Conservation (phyloP, 2,113 vertebrate genomes). For the Zosterops hypoxanthus region DNA sequence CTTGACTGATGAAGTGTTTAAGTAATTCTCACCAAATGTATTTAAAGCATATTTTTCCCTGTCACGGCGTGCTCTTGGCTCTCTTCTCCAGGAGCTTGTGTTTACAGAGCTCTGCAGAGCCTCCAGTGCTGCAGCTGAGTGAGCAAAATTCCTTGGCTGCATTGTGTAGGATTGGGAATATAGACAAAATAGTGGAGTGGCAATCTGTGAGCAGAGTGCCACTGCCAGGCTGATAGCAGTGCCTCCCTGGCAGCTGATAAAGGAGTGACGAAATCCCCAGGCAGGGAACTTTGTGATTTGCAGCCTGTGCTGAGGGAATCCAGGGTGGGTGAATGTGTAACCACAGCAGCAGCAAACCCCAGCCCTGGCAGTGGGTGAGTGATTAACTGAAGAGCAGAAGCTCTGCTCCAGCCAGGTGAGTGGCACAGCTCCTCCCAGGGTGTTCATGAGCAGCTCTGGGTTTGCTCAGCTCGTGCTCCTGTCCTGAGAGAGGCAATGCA, state of each 20-base stretch:
- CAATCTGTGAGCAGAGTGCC: constrained; percentile 26
- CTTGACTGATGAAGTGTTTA: constrained; percentile 58
- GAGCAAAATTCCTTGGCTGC: constrained; percentile 50
- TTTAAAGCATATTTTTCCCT: constrained; percentile 31
- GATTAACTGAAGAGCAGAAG: background rate
- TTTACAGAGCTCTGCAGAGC: constrained; percentile 48
- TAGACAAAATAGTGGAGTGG: constrained; percentile 59
- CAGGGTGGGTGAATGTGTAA: constrained; percentile 4
- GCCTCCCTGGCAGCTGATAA: constrained; percentile 20
- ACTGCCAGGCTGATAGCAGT: background rate
- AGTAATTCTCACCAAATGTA: constrained; percentile 16
- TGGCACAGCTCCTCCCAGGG: background rate
- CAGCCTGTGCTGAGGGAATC: background rate
- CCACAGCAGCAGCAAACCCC: background rate
- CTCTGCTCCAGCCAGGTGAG: background rate
- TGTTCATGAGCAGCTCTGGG: background rate
- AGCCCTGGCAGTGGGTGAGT: background rate
- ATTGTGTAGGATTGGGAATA: background rate
- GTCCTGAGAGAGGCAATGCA: background rate
- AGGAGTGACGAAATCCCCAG: background rate
- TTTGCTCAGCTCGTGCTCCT: background rate
- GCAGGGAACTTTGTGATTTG: background rate
- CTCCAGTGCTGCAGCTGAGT: constrained; percentile 13
- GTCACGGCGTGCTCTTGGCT: constrained; percentile 17
- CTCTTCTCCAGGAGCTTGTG: constrained; percentile 39